phyloP scores from a whole-genome alignment of 2,113 vertebrate species.

The Cheirogaleus medius region DNA sequence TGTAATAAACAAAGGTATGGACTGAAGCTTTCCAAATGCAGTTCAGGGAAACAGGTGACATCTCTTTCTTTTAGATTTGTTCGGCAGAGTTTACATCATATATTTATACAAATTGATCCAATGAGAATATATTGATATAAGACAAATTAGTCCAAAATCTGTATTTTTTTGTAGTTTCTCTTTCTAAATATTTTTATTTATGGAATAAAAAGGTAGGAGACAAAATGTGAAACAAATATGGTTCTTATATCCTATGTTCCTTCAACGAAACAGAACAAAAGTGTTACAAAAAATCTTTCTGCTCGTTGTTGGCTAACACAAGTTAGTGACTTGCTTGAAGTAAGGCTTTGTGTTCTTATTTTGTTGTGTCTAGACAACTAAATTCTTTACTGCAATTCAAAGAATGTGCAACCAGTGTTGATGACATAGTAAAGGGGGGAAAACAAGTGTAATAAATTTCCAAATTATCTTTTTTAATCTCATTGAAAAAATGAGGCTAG shows the following conservation, averaged over 20 bases:
- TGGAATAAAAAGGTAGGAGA: neutral
- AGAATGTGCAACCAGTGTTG: conserved; percentile 80
- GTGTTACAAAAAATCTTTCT: conserved; percentile 70
- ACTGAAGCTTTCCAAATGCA: neutral
- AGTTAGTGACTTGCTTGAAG: conserved; percentile 80
- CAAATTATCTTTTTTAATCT: conserved; percentile 60
- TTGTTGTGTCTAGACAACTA: conserved; percentile 81
- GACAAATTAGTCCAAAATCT: neutral
- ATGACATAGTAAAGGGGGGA: conserved; percentile 70
- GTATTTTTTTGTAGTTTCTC: neutral
- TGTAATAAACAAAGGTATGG: neutral
- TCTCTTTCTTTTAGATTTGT: neutral
- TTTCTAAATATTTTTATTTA: neutral
- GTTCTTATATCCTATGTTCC: neutral
- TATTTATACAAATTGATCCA: neutral
- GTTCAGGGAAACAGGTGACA: neutral
- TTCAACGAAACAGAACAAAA: conserved; percentile 55
- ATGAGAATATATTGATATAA: neutral
- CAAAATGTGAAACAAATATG: neutral
- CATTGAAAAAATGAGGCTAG: conserved; percentile 48
- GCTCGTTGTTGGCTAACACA: conserved; percentile 72
- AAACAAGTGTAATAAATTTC: conserved; percentile 63
- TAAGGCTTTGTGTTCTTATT: conserved; percentile 81
- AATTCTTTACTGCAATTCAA: conserved; percentile 78
- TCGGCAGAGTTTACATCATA: neutral